Evolutionary conservation across 1,140 invertebrate species (phyloP), one percentile per base, ranked within the genome.

Genomic region (Bombus affinis): DNA sequence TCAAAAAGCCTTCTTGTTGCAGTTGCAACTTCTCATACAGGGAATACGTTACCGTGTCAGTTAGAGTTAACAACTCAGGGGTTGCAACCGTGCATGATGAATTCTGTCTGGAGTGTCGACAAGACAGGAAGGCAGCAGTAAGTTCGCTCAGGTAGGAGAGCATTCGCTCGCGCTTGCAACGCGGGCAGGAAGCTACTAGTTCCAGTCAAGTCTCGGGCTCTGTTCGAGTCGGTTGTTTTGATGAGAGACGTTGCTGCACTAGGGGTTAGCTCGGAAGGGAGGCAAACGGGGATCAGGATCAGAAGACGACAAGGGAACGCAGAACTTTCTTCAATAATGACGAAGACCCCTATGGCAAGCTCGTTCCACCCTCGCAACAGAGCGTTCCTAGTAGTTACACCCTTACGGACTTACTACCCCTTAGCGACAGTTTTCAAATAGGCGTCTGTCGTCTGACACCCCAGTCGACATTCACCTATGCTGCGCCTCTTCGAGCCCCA

Each of bases 311-410:
- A 77, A 88, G 82, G 86, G 75, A 62, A 77, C 62, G 68, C 72
- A 68, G 75, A 89, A 92, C 83, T 92, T 88, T 86, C 89, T 92
- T 91, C 81, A 91, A 92, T 92, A 92, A 92, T 91, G 86, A 90
- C 85, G 89, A 76, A 88, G 90, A 82, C 87, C 86, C 86, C 86
- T 83, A 88, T 89, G 82, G 74, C 90, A 83, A 84, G 62, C 77
- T 86, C 75, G 88, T 92, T 92, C 93, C 88, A 93, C 86, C 92
- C 93, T 94, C 94, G 90, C 92, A 92, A 93, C 93, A 91, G 66
- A 92, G 90, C 87, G 89, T 85, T 85, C 91, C 85, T 85, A 83
- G 75, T 88, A 91, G 89, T 92, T 92, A 89, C 89, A 92, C 86
- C 91, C 89, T 91, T 86, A 86, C 83, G 72, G 87, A 90, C 86